Evolutionary conservation across 2,113 vertebrate species (phyloP).

Genomic region (Halcyon malimbica): DNA sequence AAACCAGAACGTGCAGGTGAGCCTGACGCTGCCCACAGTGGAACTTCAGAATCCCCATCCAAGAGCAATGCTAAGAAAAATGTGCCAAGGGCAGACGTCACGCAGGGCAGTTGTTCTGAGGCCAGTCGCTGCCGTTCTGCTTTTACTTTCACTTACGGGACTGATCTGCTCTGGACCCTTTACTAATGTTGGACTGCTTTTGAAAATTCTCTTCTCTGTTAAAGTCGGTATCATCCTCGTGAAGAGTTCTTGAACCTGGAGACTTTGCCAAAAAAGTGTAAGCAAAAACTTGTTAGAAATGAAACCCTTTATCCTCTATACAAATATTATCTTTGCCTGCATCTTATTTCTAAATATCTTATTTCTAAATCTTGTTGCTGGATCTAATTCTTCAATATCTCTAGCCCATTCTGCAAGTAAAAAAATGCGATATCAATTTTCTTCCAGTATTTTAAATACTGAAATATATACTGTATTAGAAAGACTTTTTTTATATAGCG

Average conservation of each 20-base stretch:
- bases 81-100: not conserved
- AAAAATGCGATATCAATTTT: not conserved
- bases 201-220: slow-evolving; percentile 1
- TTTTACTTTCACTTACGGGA: slow-evolving; percentile 25
- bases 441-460: not conserved
- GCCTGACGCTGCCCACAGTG: not conserved
- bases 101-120: not conserved
- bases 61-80: not conserved
- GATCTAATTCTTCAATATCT: not conserved
- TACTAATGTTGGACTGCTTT: not conserved
- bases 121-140: not conserved
- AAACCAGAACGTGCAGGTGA: not conserved
- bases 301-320: not conserved
- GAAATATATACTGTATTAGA: not conserved
- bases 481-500: not conserved
- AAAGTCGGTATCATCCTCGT: not conserved
- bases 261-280: not conserved
- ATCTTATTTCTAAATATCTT: not conserved
- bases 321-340: not conserved
- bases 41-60: not conserved
- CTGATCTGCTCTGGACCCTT: not conserved
- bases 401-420: not conserved
- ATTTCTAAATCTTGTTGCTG: not conserved
- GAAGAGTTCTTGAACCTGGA: slow-evolving; percentile 4
- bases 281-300: not conserved